phyloP scores from a whole-genome alignment of 2,113 vertebrate genomes.

The Circaetus cinerascens region DNA sequence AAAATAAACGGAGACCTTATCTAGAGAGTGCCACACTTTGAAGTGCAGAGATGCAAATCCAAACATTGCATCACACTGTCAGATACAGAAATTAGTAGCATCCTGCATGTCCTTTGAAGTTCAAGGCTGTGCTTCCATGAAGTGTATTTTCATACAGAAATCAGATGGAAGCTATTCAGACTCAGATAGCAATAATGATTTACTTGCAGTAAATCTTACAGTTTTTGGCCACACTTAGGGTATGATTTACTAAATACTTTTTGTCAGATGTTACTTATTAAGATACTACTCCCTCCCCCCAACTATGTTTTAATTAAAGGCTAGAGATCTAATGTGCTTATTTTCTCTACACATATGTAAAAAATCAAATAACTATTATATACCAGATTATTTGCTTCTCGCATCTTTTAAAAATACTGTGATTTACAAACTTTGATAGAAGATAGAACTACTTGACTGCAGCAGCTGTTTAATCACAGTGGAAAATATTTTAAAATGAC shows the following conservation, averaged over 20 bases:
- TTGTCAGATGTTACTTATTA: constrained; percentile 74
- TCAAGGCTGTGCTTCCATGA: constrained; percentile 38
- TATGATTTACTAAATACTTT: constrained; percentile 44
- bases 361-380: constrained; percentile 64
- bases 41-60: constrained; percentile 85
- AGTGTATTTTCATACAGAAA: constrained; percentile 69
- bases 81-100: constrained; percentile 80
- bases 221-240: constrained; percentile 61
- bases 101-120: constrained; percentile 83
- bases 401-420: neutral
- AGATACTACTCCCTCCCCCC: constrained; percentile 41
- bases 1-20: constrained; percentile 83
- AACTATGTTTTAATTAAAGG: constrained; percentile 74
- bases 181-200: constrained; percentile 78
- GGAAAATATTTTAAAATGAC: constrained; percentile 2
- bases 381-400: neutral
- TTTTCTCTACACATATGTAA: constrained; percentile 62
- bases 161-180: constrained; percentile 81
- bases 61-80: constrained; percentile 77
- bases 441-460: neutral
- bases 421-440: constrained; percentile 15
- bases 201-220: constrained; percentile 64
- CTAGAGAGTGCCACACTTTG: constrained; percentile 79
- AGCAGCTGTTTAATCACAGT: constrained; percentile 36
- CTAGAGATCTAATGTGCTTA: constrained; percentile 59